Base-by-base conservation (phyloP, 2,113 vertebrate genomes). In the Callocephalon fimbriatum region DNA sequence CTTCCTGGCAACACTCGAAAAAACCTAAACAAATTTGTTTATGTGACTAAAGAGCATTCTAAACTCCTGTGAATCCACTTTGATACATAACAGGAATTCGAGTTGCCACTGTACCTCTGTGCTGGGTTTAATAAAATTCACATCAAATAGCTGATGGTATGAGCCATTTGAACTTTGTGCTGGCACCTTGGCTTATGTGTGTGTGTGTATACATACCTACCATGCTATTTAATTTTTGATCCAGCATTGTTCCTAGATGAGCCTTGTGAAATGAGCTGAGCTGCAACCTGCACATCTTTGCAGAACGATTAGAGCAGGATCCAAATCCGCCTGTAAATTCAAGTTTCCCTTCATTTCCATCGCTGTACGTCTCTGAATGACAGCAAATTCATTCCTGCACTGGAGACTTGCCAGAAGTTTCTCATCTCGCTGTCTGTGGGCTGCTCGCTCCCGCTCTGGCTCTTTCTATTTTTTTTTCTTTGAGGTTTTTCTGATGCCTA, bases 361-460 rank as follows among this genome's bases (percentile, higher is more conserved):
- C 79, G 56, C 97, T 77, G 31, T 88, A 37, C 58, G 45, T 90
- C 96, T 95, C 96, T 89, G 95, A 97, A 96, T 90, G 96, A 37
- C 97, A 86, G 97, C 92, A 85, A 88, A 87, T 98, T 96, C 97
- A 72, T 97, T 91, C 96, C 97, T 71, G 95, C 84, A 79, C 98
- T 98, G 98, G 98, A 98, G 96, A 96, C 93, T 94, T 78, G 98
- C 98, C 98, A 98, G 97, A 85, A 98, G 93, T 97, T 98, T 80
- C 98, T 96, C 98, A 82, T 97, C 97, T 95, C 65, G 83, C 98
- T 96, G 96, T 77, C 97, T 98, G 95, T 67, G 94, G 59, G 97
- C 98, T 97, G 98, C 93, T 78, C 75, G 31, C 93, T 96, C 71
- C 66, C 10, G 10, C 95, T 50, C 90, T 31, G 65, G 9, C 87